phyloP scores from a whole-genome alignment of 2,797 vertebrate genomes.

The Sphenodon punctatus region DNA sequence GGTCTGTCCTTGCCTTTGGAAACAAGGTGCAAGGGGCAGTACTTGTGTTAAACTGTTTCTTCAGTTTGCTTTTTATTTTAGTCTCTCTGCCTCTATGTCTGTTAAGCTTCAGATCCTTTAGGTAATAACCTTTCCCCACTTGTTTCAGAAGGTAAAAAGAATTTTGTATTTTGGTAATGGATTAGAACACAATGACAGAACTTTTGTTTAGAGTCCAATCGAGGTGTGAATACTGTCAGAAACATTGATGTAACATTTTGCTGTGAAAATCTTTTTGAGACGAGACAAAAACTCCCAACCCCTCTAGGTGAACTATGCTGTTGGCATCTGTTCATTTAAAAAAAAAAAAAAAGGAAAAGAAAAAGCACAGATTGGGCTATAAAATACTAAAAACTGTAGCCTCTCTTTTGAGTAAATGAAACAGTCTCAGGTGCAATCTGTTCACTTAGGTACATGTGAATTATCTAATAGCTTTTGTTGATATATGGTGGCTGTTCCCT shows the following conservation, averaged over 20 bases:
- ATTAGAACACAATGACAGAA: not conserved
- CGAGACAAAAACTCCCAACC: slow-evolving; percentile 9
- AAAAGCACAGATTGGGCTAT: slow-evolving; percentile 18
- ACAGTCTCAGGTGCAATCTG: slow-evolving; percentile 46
- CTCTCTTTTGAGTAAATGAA: slow-evolving; percentile 36
- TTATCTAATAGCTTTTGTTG: slow-evolving; percentile 73
- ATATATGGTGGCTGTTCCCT: slow-evolving; percentile 68
- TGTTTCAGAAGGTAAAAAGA: slow-evolving; percentile 16
- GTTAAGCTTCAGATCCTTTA: not conserved
- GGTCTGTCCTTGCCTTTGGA: no score
- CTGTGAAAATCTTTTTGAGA: slow-evolving; percentile 23
- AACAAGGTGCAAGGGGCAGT: no score
- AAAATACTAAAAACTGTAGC: slow-evolving; percentile 16
- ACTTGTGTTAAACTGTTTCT: no score
- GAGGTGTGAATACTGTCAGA: slow-evolving; percentile 12
- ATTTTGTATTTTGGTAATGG: slow-evolving; percentile 6
- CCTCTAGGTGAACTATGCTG: slow-evolving; percentile 12
- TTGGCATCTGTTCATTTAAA: slow-evolving; percentile 39
- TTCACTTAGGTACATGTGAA: slow-evolving; percentile 50
- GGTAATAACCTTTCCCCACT: not conserved
- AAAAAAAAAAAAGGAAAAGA: no score
- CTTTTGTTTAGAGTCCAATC: not conserved
- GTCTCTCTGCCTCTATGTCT: not conserved
- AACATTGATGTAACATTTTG: not conserved
- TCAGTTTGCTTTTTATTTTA: not conserved